Percentiles rank a stretch among this genome's conserved stretches.
phyloP scores from a whole-genome alignment of 2,888 invertebrate genomes.

The Lutraria lutraria region DNA sequence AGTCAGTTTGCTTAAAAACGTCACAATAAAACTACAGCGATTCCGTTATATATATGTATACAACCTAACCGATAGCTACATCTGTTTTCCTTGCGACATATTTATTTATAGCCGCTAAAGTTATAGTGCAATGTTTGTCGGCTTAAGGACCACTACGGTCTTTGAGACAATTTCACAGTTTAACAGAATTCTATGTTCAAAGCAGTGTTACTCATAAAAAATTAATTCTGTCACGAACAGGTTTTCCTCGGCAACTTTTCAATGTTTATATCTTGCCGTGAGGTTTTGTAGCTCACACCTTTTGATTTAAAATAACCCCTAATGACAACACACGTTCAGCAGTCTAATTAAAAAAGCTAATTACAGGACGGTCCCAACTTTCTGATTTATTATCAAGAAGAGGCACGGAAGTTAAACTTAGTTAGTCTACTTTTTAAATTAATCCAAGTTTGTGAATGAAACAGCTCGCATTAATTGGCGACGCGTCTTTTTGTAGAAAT shows the following conservation, averaged over 20 bases:
- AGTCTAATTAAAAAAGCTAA: neutral
- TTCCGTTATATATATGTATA: neutral
- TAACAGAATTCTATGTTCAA: neutral
- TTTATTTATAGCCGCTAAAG: neutral
- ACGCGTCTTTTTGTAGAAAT: neutral
- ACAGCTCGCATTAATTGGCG: neutral
- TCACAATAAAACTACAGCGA: neutral
- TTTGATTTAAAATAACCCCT: neutral
- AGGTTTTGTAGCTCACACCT: neutral
- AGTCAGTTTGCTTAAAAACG: neutral
- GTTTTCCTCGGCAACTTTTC: neutral
- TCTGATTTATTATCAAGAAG: neutral
- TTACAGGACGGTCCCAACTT: neutral
- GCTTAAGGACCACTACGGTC: neutral
- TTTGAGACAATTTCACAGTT: neutral
- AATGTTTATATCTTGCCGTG: neutral
- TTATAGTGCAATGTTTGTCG: neutral
- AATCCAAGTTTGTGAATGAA: neutral
- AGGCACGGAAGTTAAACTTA: neutral
- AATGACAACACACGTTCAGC: neutral
- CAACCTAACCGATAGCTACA: neutral
- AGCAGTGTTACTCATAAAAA: neutral
- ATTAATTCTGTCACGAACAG: neutral
- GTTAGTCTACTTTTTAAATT: slow-evolving; percentile 6
- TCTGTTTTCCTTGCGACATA: neutral